A percentile compares a stretch with the other conserved stretches of the same genome.
Evolutionary conservation across 2,888 invertebrate species (phyloP).

Genomic region (Hypomecis atomaria): DNA sequence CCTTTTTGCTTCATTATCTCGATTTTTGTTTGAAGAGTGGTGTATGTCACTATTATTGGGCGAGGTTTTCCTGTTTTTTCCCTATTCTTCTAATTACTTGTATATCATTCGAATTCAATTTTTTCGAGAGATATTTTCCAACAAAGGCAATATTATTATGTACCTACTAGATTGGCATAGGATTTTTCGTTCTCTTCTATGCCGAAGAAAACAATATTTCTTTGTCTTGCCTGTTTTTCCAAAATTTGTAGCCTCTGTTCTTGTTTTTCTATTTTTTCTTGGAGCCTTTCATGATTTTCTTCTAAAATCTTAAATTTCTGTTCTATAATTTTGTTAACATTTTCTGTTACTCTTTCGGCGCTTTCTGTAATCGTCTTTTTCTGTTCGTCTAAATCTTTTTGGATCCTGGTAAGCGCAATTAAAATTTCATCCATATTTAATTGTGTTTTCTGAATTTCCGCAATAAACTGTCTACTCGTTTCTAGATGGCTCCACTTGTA

Average conservation of each 20-base stretch:
- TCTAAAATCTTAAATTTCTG: conserved; percentile 1
- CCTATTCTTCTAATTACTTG: conserved; percentile 35
- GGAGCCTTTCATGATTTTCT: conserved; percentile 21
- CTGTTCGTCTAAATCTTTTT: too few species aligned
- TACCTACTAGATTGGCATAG: conserved; percentile 20
- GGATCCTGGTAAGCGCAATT: too few species aligned
- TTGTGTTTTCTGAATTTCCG: too few species aligned
- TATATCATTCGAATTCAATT: conserved; percentile 30
- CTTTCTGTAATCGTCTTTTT: too few species aligned
- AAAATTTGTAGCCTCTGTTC: conserved; percentile 26
- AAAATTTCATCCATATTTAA: too few species aligned
- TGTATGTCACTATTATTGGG: too few species aligned
- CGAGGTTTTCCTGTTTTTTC: conserved; percentile 32
- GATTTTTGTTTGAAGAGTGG: too few species aligned
- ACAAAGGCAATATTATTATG: conserved; percentile 22
- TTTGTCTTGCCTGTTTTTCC: conserved; percentile 32
- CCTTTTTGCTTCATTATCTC: too few species aligned
- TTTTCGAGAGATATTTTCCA: conserved; percentile 23
- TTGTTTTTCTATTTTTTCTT: conserved; percentile 18
- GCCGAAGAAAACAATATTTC: conserved; percentile 34
- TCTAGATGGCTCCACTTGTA: too few species aligned
- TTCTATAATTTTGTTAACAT: conserved; percentile 5
- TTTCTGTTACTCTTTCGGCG: too few species aligned
- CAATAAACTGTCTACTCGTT: too few species aligned
- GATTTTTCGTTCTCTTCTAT: conserved; percentile 31